Conservation (phyloP, 2,888 invertebrate genomes). For the Gasteruption jaculator region DNA sequence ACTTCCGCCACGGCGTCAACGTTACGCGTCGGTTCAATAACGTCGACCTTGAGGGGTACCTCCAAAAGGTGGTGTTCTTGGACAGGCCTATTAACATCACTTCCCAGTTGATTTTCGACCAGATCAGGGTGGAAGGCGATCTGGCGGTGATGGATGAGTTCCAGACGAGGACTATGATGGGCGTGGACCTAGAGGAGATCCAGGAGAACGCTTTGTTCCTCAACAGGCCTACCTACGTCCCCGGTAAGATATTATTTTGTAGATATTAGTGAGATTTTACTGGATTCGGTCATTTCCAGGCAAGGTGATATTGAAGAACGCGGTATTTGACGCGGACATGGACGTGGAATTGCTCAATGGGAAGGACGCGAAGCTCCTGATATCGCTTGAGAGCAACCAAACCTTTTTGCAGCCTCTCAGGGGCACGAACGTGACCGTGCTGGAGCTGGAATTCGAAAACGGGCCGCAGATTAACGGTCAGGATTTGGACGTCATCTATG, state of each 20-base stretch:
- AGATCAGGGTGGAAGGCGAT: conserved; percentile 25
- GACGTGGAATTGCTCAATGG: conserved; percentile 51
- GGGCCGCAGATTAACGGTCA: conserved; percentile 51
- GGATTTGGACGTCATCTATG: conserved; percentile 50
- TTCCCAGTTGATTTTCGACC: conserved; percentile 29
- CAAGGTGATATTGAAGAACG: conserved; percentile 47
- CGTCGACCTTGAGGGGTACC: conserved; percentile 31
- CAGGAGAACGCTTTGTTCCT: conserved; percentile 25
- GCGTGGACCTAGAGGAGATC: conserved; percentile 29
- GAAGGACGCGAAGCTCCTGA: conserved; percentile 48
- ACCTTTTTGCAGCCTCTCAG: conserved; percentile 42
- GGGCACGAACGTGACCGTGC: conserved; percentile 43
- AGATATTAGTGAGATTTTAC: conserved; percentile 1
- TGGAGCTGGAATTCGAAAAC: conserved; percentile 31
- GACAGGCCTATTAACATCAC: conserved; percentile 25
- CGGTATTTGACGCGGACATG: conserved; percentile 50
- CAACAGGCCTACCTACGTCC: conserved; percentile 26
- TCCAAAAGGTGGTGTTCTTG: conserved; percentile 29
- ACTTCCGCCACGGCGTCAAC: conserved; percentile 23
- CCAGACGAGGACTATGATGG: conserved; percentile 24
- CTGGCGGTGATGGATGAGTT: conserved; percentile 27
- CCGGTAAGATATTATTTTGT: conserved; percentile 29
- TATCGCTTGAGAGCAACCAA: conserved; percentile 54
- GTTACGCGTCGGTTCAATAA: conserved; percentile 31
- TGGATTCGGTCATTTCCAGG: conserved; percentile 43